A percentile compares a stretch with the other conserved stretches of the same genome.
Evolutionary conservation across 1,140 invertebrate species (phyloP).

Genomic region (Eupristina koningsbergeri): DNA sequence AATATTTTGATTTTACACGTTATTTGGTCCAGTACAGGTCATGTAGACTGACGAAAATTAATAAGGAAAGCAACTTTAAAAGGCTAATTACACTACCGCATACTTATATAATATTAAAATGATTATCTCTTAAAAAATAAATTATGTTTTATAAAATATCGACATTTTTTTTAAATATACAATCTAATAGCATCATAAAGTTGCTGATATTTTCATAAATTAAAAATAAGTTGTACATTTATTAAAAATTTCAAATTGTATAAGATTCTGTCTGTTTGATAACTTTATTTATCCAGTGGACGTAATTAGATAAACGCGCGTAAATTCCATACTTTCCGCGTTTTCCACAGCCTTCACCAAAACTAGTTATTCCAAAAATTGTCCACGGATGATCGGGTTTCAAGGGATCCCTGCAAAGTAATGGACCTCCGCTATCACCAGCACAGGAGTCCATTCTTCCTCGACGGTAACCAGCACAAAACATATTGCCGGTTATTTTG

Average conservation of each 20-base stretch:
- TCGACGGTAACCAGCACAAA: slow-evolving; percentile 86
- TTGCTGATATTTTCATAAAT: slow-evolving; percentile 26
- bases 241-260: slow-evolving; percentile 1
- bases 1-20: slow-evolving; percentile 17
- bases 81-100: slow-evolving; percentile 1
- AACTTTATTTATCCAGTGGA: slow-evolving; percentile 85
- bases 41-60: slow-evolving; percentile 27
- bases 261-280: slow-evolving; percentile 70
- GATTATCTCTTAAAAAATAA: slow-evolving; percentile 39
- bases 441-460: slow-evolving; percentile 88
- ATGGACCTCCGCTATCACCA: slow-evolving; percentile 90
- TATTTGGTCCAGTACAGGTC: slow-evolving; percentile 39
- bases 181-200: slow-evolving; percentile 13
- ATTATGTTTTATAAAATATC: slow-evolving; percentile 37
- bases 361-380: slow-evolving; percentile 93
- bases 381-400: slow-evolving; percentile 78
- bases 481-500: slow-evolving; percentile 89
- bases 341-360: slow-evolving; percentile 93
- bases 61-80: slow-evolving; percentile 25
- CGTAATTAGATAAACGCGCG: slow-evolving; percentile 88
- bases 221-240: slow-evolving; percentile 20
- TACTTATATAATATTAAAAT: slow-evolving; percentile 8
- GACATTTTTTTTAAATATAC: not conserved
- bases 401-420: slow-evolving; percentile 79
- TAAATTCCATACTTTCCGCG: slow-evolving; percentile 94